Base-by-base conservation (phyloP, 2,113 vertebrate species). In the Pavo muticus region DNA sequence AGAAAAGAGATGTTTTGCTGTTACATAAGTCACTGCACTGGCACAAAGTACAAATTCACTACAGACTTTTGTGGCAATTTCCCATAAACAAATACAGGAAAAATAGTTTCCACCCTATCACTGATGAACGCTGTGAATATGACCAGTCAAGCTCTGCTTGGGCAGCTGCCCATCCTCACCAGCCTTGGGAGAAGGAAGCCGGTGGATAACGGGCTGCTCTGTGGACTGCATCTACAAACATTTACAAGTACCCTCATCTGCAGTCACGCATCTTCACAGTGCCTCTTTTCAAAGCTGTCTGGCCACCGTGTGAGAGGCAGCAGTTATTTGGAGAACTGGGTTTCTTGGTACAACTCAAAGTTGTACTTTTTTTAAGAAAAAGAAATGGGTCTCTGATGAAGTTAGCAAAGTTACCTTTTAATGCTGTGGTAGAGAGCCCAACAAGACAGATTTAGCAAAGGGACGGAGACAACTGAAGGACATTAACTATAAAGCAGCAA, bases 21-120 rank as follows among this genome's bases (percentile, higher is more conserved):
- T 75, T 35, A 71, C 19, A 2, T 24, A 39, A 42, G 35, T 63
- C 67, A 70, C 27, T 23, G 37, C 0, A 0, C 7, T 21, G 63
- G 29, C 65, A 81, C 32, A 67, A 88, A 85, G 40, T 48, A 76
- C 27, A 80, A 63, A 90, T 63, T 74, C 21, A 14, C 16, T 40
- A 37, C 0, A 0, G 35, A 42, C 48, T 72, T 87, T 61, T 63
- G 27, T 7, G 54, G 60, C 39, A 54, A 15, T 16, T 63, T 61
- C 60, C 48, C 57, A 32, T 60, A 59, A 93, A 84, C 37, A 54
- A 48, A 45, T 3, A 35, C 2, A 42, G 67, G 56, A 86, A 32
- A 91, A 91, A 16, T 5, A 81, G 42, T 24, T 90, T 47, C 32
- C 15, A 21, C 68, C 14, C 23, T 35, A 11, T 24, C 61, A 21